A percentile compares a stretch with the other conserved stretches of the same genome.
Conservation (phyloP, 1,140 invertebrate genomes). For the Tetramorium simillimum region DNA sequence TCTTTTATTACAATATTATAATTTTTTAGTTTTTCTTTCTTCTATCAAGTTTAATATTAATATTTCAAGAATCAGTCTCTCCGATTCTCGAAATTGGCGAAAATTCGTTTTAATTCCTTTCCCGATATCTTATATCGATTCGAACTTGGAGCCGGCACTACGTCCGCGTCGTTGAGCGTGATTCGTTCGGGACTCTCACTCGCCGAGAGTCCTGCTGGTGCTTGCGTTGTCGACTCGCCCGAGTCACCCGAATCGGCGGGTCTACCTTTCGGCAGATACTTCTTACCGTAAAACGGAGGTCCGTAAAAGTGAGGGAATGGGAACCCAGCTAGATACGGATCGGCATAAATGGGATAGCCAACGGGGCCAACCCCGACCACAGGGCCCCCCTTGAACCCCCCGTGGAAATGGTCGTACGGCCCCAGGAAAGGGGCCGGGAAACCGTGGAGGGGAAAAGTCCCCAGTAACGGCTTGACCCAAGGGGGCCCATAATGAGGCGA, state of each 20-base stretch:
- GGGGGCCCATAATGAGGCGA: constrained; percentile 40
- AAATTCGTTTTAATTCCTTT: not conserved
- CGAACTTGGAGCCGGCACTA: constrained; percentile 25
- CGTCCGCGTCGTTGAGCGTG: not conserved
- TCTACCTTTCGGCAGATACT: constrained; percentile 34
- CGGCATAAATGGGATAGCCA: constrained; percentile 47
- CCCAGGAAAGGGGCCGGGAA: constrained; percentile 27
- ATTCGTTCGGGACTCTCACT: constrained; percentile 31
- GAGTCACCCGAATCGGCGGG: constrained; percentile 36
- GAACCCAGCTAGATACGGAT: constrained; percentile 44
- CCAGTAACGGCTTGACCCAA: constrained; percentile 43
- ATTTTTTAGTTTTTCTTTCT: not conserved
- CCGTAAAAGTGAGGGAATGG: constrained; percentile 44
- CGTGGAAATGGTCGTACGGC: constrained; percentile 47
- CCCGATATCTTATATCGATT: constrained; percentile 12
- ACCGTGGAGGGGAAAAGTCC: not conserved
- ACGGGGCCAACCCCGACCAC: constrained; percentile 35
- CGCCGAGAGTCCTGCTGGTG: not conserved
- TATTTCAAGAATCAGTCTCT: not conserved
- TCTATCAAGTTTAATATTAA: not conserved
- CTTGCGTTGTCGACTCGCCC: not conserved
- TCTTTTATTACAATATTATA: not conserved
- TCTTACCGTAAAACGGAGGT: constrained; percentile 19
- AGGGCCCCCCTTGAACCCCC: constrained; percentile 20
- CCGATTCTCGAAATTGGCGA: not conserved